Base-by-base conservation (phyloP, 37 sponge, comb jelly and placozoan genomes). In the Axinella damicornis region DNA sequence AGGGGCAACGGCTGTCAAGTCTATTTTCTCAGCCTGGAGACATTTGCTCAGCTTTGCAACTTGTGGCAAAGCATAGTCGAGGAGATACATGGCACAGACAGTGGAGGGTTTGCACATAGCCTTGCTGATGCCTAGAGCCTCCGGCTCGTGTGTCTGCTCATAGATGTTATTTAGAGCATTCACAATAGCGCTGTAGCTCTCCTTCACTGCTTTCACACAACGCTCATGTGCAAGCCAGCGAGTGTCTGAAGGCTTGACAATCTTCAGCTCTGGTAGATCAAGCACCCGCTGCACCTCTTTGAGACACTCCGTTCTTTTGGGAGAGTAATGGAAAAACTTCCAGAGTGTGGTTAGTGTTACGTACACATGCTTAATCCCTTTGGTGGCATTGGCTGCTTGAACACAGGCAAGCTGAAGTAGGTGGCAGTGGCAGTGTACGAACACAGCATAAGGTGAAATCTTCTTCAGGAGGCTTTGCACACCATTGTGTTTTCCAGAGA, bases 21-120 rank as follows among this genome's bases (percentile, higher is more conserved):
- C 93, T 18, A 92, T 75, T 20, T 83, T 37, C 69, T 83, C 78
- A 55, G 88, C 36, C 70, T 92, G 93, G 25, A 92, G 88, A 54
- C 81, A 53, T 61, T 64, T 87, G 85, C 88, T 92, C 27, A 92
- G 84, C 79, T 92, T 88, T 21, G 83, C 83, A 27, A 82, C 78
- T 38, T 75, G 79, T 56, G 87, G 86, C 57, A 86, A 66, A 62
- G 74, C 52, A 41, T 85, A 92, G 57, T 82, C 87, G 28, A 92
- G 84, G 15, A 92, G 62, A 59, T 54, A 71, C 34, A 87, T 83
- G 57, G 91, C 87, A 81, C 83, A 25, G 28, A 85, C 56, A 53
- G 91, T 85, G 56, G 91, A 74, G 32, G 32, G 22, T 77, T 85
- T 90, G 46, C 66, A 53, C 41, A 90, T 53, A 74, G 79, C n/a